Percentiles rank a stretch among this genome's conserved stretches.
Evolutionary conservation across 2,113 vertebrate genomes (phyloP).

Genomic region (Elanus axillaris): DNA sequence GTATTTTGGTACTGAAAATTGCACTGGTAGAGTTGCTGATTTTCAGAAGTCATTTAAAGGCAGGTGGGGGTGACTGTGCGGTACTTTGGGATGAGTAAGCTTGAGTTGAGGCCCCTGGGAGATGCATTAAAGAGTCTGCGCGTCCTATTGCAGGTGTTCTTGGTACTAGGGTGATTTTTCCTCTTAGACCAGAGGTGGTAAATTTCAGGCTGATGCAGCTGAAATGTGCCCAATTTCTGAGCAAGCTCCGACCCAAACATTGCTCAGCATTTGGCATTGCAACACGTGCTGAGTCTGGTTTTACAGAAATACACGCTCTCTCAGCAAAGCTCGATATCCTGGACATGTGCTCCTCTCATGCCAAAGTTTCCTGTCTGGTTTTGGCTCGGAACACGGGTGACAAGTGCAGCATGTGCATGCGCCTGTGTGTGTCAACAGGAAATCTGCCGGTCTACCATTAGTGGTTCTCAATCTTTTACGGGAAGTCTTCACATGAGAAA

Average conservation of each 20-base stretch:
- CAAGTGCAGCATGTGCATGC: background rate
- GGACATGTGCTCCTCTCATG: background rate
- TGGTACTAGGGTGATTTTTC: background rate
- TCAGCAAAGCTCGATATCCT: background rate
- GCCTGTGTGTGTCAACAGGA: background rate
- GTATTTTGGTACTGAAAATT: background rate
- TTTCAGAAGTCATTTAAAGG: background rate
- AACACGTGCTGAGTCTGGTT: background rate
- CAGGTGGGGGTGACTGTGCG: background rate
- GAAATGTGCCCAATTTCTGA: background rate
- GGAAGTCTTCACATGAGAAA: background rate
- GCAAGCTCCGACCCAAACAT: background rate
- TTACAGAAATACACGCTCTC: background rate
- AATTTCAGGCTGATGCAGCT: background rate
- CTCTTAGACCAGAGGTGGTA: background rate
- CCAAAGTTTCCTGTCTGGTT: background rate
- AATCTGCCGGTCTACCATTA: background rate
- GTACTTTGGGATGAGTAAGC: background rate
- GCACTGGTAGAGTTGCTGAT: background rate
- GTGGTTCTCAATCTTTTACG: background rate
- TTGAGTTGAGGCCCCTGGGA: background rate
- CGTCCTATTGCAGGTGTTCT: background rate
- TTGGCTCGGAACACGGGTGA: background rate
- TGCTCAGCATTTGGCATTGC: background rate
- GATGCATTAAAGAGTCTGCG: background rate